These are phyloP conservation scores for Anseranas semipalmata DNA, from an alignment of 2,113 vertebrate genomes.

Conservation along the genomic window DNA sequence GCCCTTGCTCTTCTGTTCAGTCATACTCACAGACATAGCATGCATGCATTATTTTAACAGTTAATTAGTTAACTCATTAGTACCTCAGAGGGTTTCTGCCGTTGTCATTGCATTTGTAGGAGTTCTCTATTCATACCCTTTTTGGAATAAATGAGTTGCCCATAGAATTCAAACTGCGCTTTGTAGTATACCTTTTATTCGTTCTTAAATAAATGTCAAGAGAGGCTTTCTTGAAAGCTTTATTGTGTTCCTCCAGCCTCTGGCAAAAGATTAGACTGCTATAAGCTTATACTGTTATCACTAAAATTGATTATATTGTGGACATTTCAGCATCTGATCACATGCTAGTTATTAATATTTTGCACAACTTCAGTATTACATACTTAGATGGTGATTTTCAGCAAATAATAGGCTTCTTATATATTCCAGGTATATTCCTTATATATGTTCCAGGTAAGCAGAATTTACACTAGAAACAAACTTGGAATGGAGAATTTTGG, in stretches of 20 bases:
- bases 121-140: neutral
- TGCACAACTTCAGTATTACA: neutral
- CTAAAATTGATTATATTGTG: neutral
- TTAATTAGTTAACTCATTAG: neutral
- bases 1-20: neutral
- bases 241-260: neutral
- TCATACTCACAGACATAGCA: neutral
- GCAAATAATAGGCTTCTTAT: neutral
- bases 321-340: neutral
- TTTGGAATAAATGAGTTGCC: neutral
- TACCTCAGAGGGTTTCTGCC: neutral
- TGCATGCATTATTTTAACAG: neutral
- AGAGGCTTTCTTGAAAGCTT: neutral
- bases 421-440: no score
- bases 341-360: neutral
- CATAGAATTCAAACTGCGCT: neutral
- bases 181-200: neutral
- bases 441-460: neutral
- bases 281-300: neutral
- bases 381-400: neutral
- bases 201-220: neutral
- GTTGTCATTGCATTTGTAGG: neutral
- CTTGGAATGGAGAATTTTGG: neutral
- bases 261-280: neutral
- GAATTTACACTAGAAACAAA: neutral